Percentiles rank a stretch among this genome's conserved stretches.
phyloP scores from a whole-genome alignment of 2,888 invertebrate genomes.

The Nomada fucata region DNA sequence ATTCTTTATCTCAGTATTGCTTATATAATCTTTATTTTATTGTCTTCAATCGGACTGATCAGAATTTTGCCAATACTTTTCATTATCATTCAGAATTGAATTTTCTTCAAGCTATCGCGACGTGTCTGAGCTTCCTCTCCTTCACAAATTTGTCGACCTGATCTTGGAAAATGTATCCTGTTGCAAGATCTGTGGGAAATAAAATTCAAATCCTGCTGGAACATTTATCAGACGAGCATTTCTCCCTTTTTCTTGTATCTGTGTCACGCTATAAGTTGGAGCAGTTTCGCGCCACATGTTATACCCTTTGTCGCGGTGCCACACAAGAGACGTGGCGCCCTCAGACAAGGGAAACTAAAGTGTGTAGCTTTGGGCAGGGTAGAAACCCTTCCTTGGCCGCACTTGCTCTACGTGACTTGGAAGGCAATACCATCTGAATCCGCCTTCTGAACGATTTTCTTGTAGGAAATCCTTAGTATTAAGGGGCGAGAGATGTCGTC shows the following conservation, averaged over 20 bases:
- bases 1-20: too few relatives aligned
- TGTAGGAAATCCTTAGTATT: neutral
- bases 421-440: slow-evolving; percentile 13
- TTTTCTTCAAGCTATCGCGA: too few relatives aligned
- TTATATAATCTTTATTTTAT: too few relatives aligned
- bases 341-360: slow-evolving; percentile 59
- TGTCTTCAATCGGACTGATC: too few relatives aligned
- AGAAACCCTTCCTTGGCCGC: slow-evolving; percentile 51
- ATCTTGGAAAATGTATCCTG: neutral
- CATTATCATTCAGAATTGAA: neutral
- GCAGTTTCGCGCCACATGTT: slow-evolving; percentile 40
- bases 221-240: slow-evolving; percentile 12
- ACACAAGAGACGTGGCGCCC: slow-evolving; percentile 70
- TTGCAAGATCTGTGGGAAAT: slow-evolving; percentile 1
- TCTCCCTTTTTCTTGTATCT: slow-evolving; percentile 14
- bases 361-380: slow-evolving; percentile 47
- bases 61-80: too few relatives aligned
- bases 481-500: neutral
- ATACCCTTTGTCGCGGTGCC: slow-evolving; percentile 45
- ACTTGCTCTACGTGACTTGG: neutral
- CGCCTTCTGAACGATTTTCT: neutral
- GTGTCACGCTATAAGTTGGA: slow-evolving; percentile 26
- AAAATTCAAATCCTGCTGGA: slow-evolving; percentile 10
- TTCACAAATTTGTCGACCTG: neutral
- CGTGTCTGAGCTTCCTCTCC: too few relatives aligned